Percentiles rank a stretch among this genome's conserved stretches.
These are phyloP conservation scores for Macropus fuliginosus DNA, from an alignment of 2,797 vertebrate genomes.

Conservation along the genomic window DNA sequence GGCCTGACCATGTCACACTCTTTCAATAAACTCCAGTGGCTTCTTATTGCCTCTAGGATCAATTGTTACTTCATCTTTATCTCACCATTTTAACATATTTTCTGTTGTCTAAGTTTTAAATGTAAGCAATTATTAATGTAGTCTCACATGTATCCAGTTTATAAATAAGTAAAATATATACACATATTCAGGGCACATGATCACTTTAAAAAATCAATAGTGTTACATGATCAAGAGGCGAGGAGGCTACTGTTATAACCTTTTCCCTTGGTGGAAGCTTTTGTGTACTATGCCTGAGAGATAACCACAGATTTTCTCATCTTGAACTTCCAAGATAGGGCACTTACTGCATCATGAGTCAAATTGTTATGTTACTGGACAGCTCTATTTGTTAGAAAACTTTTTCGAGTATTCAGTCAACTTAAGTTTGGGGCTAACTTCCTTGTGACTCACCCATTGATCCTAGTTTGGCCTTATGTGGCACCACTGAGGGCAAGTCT, in stretches of 20 bases:
- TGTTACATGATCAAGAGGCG: neutral
- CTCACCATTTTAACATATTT: neutral
- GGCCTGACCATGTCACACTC: neutral
- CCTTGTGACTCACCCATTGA: no score
- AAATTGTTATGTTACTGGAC: neutral
- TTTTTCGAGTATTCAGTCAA: no score
- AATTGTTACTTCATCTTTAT: neutral
- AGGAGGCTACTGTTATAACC: neutral
- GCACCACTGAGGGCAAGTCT: no score
- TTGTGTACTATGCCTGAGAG: neutral
- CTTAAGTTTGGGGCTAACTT: no score
- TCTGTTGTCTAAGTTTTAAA: neutral
- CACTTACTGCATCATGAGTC: neutral
- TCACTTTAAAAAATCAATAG: neutral
- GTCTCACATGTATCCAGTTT: neutral
- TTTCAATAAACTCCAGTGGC: neutral
- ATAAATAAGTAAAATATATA: neutral
- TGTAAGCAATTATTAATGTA: neutral
- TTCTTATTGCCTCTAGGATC: neutral
- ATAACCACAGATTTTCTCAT: neutral
- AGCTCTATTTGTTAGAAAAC: neutral
- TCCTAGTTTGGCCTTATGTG: no score
- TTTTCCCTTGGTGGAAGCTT: neutral
- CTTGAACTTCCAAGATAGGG: neutral
- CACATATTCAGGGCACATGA: neutral